Conservation (phyloP, 2,797 vertebrate species). For the Phataginus tricuspis region DNA sequence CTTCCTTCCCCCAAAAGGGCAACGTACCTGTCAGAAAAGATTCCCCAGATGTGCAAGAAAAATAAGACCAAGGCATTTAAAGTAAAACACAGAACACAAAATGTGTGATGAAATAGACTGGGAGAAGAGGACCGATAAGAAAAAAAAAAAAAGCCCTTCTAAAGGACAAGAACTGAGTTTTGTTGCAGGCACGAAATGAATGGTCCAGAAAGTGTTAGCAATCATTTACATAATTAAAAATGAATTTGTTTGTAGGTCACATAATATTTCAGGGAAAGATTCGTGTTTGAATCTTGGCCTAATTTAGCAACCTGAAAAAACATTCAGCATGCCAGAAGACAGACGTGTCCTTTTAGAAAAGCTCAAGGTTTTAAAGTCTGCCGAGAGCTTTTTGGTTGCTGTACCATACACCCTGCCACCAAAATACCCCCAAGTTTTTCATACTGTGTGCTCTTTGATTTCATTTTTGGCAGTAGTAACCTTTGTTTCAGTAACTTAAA, state of each 20-base stretch:
- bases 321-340: background rate
- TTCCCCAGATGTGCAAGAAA: background rate
- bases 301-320: background rate
- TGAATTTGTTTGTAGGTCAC: background rate
- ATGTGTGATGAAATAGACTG: background rate
- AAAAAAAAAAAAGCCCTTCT: too few species aligned
- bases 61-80: background rate
- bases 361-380: background rate
- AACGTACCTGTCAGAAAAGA: background rate
- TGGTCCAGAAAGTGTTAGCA: background rate
- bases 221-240: background rate
- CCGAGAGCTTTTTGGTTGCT: background rate
- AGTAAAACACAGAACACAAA: background rate
- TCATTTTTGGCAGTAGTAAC: background rate
- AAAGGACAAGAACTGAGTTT: background rate
- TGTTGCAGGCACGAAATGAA: background rate
- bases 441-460: fast-evolving
- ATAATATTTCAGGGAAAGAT: background rate
- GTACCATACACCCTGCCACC: too few species aligned
- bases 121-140: background rate
- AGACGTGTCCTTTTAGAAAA: background rate
- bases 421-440: background rate
- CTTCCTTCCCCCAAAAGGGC: background rate
- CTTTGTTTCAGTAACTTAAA: background rate
- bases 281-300: background rate